Evolutionary conservation across 2,888 invertebrate genomes (phyloP).

Genomic region (Zhengitettix transpicula): DNA sequence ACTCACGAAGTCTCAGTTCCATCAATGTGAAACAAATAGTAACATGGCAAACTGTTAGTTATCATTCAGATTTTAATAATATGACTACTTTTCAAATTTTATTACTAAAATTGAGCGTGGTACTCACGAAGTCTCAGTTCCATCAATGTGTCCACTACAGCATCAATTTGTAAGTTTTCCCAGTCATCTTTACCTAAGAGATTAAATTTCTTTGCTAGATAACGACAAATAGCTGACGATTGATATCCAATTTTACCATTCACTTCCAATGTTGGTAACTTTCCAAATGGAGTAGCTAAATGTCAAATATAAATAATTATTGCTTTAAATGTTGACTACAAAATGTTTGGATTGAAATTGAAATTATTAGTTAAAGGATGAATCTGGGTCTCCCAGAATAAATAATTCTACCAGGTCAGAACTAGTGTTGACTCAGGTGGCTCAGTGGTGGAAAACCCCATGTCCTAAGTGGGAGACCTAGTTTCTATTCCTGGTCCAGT

Average conservation of each 20-base stretch:
- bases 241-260: slow-evolving; percentile 15
- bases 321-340: slow-evolving; percentile 22
- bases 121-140: slow-evolving; percentile 38
- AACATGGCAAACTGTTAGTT: no score
- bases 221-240: slow-evolving; percentile 16
- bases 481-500: no score
- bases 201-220: slow-evolving; percentile 15
- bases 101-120: no score
- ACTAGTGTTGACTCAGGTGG: no score
- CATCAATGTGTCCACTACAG: slow-evolving; percentile 35
- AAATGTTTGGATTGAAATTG: no score
- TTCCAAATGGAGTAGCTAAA: slow-evolving; percentile 13
- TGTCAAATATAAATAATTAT: neutral
- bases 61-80: no score
- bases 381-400: no score
- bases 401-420: no score
- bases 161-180: slow-evolving; percentile 12
- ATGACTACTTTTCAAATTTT: no score
- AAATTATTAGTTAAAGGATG: no score
- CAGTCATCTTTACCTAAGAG: slow-evolving; percentile 12
- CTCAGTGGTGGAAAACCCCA: no score
- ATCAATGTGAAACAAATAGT: slow-evolving; percentile 16
- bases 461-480: no score
- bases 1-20: slow-evolving; percentile 38
- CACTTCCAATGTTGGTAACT: slow-evolving; percentile 18